Base-by-base conservation (phyloP, 2,113 vertebrate genomes). In the Seriola rivoliana region DNA sequence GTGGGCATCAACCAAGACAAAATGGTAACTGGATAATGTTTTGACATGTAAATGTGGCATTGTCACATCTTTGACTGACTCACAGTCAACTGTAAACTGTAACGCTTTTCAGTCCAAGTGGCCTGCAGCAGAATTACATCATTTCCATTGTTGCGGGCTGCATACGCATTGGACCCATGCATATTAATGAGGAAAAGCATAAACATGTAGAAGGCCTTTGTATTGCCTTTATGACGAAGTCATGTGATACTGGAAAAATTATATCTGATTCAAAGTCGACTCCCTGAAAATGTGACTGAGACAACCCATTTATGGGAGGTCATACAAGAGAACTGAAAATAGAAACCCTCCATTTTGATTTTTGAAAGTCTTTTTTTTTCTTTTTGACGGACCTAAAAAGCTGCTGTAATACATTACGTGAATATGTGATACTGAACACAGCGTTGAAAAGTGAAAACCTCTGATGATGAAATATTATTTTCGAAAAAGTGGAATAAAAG, bases 1-100 rank as follows among this genome's bases (percentile, higher is more conserved):
- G 91, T 82, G 83, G 87, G 80, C 67, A 67, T 72, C 60, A 68
- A 78, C 29, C 36, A 76, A 62, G 36, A 85, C 38, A 65, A 62
- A 86, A 83, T 32, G 40, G 57, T 25, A 54, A 75, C 54, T 66
- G 8, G 68, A 85, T 66, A 80, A 78, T 50, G 54, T 70, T 34
- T 19, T 66, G 57, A 74, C 58, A 23, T 70, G 50, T 23, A 63
- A 58, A 59, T 84, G 78, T 84, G 73, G 81, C 78, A 82, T 76
- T 44, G 36, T 64, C 64, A 52, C 55, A 66, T 82, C 46, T 73
- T 76, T 65, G 36, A 62, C 11, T 52, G 79, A 80, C 52, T 88
- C 85, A 88, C 23, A 66, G 52, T 44, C 10, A 5, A 66, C 46
- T 29, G 52, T 44, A 46, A 66, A 84, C 23, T 60, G 34, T 4